Evolutionary conservation across 2,797 vertebrate species (phyloP), one percentile per base, ranked within the genome.

Genomic region (Geotrypetes seraphini): DNA sequence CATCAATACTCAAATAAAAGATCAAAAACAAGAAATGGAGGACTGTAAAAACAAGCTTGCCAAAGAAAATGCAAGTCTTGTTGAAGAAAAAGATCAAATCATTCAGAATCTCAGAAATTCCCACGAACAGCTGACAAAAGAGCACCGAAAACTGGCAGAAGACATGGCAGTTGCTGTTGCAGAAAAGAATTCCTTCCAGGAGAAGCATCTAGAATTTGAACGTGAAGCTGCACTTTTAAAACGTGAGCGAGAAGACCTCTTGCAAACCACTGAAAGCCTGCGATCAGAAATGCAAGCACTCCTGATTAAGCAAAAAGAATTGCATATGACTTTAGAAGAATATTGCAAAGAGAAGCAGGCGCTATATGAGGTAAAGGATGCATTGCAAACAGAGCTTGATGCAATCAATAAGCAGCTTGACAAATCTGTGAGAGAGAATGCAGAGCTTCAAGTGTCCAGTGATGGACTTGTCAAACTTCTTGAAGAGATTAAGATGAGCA

Each of bases 401-500:
- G 16, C 41, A 4, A 18, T 59, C 3, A 72, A 37, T 33, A 71
- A 73, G 33, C 74, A 82, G 4, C 57, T 91, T 25, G 63, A 68
- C 25, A 76, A 59, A 32, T 57, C 28, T 0, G 28, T 54, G 11
- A 62, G 66, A 13, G 79, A 88, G 37, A 81, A 47, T 1, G 7
- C 25, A 16, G 87, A 94, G 39, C 57, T 92, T 18, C 75, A 81
- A 61, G 69, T 66, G 23, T 79, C 86, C n/a, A 87, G 85, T 22
- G 32, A 13, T 2, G 79, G 73, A 22, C 56, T 95, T 31, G 62
- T 71, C 1, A 60, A 65, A 50, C 69, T 80, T 51, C 60, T 97
- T 14, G 89, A 96, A 15, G 89, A 93, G 40, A 60, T 79, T 7
- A 90, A 89, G 60, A 76, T 81, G 5, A 88, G 74, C 6, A 83